phyloP scores from a whole-genome alignment of 2,888 invertebrate genomes.

The Diploptera punctata region DNA sequence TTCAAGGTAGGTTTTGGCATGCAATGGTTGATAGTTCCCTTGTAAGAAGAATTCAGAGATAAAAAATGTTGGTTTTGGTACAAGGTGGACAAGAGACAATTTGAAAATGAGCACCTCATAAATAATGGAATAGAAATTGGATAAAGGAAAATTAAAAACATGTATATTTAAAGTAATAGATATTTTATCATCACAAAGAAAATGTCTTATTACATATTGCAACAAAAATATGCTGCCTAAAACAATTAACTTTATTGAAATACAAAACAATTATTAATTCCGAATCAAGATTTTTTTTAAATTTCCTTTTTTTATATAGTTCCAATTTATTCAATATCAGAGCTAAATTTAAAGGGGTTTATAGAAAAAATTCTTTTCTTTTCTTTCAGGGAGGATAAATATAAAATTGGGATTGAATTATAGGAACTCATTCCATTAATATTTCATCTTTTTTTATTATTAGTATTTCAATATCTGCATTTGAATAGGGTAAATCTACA shows the following conservation, averaged over 20 bases:
- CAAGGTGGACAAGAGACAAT: no score
- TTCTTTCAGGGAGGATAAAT: no score
- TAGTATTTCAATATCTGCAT: no score
- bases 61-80: no score
- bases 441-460: background rate
- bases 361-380: conserved; percentile 1
- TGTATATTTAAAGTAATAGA: background rate
- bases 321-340: conserved; percentile 3
- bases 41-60: no score
- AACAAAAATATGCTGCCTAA: conserved; percentile 35
- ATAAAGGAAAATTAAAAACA: background rate
- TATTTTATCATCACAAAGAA: conserved; percentile 35
- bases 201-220: conserved; percentile 33
- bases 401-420: conserved; percentile 15
- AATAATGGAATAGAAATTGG: no score
- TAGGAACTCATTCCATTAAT: conserved; percentile 30
- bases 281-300: conserved; percentile 23
- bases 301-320: conserved; percentile 10
- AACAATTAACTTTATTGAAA: conserved; percentile 30
- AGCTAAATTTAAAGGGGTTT: conserved; percentile 16
- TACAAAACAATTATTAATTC: conserved; percentile 32
- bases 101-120: no score
- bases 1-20: no score
- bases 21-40: no score
- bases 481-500: conserved; percentile 7